Evolutionary conservation across 92 coral and sea anemone genomes (phyloP).

Genomic region (Palythoa grandis): DNA sequence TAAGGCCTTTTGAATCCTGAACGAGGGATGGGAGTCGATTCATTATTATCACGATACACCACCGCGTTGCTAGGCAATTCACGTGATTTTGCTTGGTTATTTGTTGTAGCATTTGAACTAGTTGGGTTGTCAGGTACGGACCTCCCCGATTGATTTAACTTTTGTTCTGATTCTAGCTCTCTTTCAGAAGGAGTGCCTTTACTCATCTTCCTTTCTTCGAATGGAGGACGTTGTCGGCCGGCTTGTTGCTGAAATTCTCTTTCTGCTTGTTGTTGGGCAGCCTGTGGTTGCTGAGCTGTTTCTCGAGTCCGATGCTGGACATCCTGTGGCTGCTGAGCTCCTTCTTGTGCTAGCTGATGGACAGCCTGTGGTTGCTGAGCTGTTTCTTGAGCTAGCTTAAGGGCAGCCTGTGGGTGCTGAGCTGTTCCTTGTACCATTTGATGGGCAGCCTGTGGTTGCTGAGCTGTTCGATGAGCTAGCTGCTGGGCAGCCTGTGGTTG

Average conservation of each 20-base stretch:
- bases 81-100: not conserved
- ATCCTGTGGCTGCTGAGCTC: not conserved
- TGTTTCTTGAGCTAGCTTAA: not conserved
- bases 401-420: not conserved
- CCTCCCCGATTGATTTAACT: not conserved
- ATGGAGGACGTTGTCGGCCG: not conserved
- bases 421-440: not conserved
- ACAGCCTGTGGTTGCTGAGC: not conserved
- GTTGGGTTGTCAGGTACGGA: not conserved
- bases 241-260: not conserved
- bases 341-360: no score
- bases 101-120: not conserved
- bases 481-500: no score
- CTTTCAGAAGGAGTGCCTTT: not conserved
- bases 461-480: no score
- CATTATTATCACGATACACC: not conserved
- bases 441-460: not conserved
- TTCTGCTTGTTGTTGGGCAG: not conserved
- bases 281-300: not conserved
- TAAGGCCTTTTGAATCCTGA: constrained; percentile 21
- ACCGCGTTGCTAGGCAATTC: not conserved
- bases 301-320: not conserved
- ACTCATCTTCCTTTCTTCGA: not conserved
- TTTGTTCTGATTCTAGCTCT: not conserved
- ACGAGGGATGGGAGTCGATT: constrained; percentile 6